Conservation (phyloP, 2,113 vertebrate species). For the Lamprologus speciosus region DNA sequence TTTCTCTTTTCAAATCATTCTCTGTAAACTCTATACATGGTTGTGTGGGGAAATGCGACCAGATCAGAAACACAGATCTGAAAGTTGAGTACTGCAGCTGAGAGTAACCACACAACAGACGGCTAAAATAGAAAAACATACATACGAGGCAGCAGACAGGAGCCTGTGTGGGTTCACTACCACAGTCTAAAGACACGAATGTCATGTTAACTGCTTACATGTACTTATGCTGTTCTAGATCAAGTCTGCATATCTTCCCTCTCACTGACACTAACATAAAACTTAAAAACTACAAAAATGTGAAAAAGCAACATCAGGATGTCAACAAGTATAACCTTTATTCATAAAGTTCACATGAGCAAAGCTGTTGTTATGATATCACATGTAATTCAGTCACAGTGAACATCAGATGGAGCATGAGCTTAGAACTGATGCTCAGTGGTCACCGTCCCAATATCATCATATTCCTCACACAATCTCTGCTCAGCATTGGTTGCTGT, state of each 20-base stretch:
- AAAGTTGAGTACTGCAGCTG: not conserved
- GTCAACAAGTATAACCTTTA: not conserved
- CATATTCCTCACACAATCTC: not conserved
- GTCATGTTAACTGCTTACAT: not conserved
- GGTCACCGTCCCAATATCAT: fast-evolving
- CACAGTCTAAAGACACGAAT: not conserved
- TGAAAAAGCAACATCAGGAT: not conserved
- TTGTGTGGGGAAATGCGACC: fast-evolving
- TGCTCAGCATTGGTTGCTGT: not conserved
- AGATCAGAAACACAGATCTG: not conserved
- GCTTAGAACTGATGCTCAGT: not conserved
- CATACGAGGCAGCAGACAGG: not conserved
- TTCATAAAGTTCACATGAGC: not conserved
- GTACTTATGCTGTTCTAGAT: fast-evolving
- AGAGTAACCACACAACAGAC: not conserved
- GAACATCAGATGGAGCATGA: not conserved
- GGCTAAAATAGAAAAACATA: not conserved
- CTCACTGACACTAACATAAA: not conserved
- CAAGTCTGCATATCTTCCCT: not conserved
- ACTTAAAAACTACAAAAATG: not conserved
- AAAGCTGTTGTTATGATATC: not conserved
- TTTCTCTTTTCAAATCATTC: not conserved
- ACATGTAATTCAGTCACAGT: fast-evolving
- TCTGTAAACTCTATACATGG: not conserved
- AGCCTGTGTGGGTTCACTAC: not conserved